These are phyloP conservation scores for Drosophila kanekoi DNA, from an alignment of 2,888 invertebrate genomes.

Conservation along the genomic window DNA sequence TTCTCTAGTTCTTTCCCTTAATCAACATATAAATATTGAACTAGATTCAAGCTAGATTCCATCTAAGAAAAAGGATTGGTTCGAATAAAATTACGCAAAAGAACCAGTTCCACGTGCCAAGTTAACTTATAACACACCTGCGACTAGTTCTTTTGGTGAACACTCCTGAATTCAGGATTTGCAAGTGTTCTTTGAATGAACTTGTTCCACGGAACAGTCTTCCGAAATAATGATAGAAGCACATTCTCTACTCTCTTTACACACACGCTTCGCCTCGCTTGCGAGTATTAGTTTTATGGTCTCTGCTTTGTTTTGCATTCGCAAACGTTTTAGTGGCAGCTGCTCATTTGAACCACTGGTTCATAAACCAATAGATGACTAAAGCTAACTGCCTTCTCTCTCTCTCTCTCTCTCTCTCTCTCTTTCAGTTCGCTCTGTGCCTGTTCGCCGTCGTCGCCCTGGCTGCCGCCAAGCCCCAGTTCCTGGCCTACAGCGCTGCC, in stretches of 20 bases:
- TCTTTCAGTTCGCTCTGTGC: conserved; percentile 71
- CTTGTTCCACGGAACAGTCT: too few species aligned
- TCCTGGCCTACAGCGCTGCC: conserved; percentile 72
- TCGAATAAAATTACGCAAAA: too few species aligned
- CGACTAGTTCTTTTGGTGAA: too few species aligned
- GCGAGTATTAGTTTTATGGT: too few species aligned
- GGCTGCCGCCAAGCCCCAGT: conserved; percentile 74
- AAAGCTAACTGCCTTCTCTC: neutral
- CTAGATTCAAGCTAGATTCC: neutral
- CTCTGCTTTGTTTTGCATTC: neutral
- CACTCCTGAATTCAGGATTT: too few species aligned
- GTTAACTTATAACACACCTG: too few species aligned
- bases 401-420: neutral
- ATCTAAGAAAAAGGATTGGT: too few species aligned
- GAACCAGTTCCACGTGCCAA: too few species aligned
- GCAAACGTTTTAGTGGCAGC: neutral
- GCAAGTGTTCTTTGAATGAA: too few species aligned
- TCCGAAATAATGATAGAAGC: too few species aligned
- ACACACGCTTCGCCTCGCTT: too few species aligned
- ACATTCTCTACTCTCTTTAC: too few species aligned
- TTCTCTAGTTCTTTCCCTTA: neutral
- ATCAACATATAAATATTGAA: neutral
- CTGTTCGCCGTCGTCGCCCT: conserved; percentile 75
- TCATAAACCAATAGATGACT: neutral
- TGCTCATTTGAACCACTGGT: neutral